Base-by-base conservation (phyloP, 2,888 invertebrate species). In the Pheosia gnoma region DNA sequence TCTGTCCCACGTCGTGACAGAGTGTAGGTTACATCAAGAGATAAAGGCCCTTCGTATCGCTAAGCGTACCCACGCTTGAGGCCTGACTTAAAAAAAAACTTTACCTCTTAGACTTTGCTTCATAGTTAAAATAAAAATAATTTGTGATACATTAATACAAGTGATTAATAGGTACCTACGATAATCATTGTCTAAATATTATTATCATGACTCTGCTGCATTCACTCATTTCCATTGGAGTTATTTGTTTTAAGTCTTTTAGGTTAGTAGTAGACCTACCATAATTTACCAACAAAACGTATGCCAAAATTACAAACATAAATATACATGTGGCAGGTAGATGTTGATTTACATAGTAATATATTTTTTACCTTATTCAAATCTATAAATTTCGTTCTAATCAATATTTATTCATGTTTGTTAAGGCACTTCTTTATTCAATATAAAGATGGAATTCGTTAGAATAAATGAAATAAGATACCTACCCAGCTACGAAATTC, bases 1-100 rank as follows among this genome's bases (percentile, higher is more conserved):
- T 93, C 80, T 80, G 77, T 77, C 76, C 78, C 77, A 71, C 73
- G 84, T 90, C 93, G 92, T 91, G 93, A 93, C 91, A 89, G 83
- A 79, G 83, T 82, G 81, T 90, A 25, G 25, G 25, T 0, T 25
- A 89, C 85, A 88, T 92, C 90, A 90, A 84, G 85, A 91, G 93
- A 93, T 93, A 93, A 93, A 90, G 86, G 85, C 85, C 84, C 83
- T 84, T 81, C 56, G 49, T 39, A 54, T 59, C 53, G 45, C 47
- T 53, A n/a, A 8, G n/a, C n/a, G 55, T 38, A 39, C 39, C 55
- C 55, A 55, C 38, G 55, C 13, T 39, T n/a, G n/a, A 4, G 39
- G n/a, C 39, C 39, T 55, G 7, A 5, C 13, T 55, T 55, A 39
- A 39, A 38, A 54, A 57, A 56, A 57, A 13, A 54, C 25, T 25